These are phyloP conservation scores for Apaloderma vittatum DNA, from an alignment of 2,113 vertebrate genomes.

Conservation along the genomic window DNA sequence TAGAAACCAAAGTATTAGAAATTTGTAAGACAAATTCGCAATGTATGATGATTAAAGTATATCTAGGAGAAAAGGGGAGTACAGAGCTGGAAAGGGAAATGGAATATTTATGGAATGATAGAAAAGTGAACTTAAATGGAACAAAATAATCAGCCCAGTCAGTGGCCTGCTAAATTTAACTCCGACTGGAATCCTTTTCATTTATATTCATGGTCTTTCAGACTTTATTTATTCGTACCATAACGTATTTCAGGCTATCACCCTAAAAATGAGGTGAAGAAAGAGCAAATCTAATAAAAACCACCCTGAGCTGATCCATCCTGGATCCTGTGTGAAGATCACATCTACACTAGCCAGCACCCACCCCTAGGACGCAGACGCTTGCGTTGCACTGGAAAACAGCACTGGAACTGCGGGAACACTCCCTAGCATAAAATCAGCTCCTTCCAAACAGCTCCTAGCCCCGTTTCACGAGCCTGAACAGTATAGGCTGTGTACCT, in stretches of 20 bases:
- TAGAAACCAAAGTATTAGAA: slow-evolving; percentile 29
- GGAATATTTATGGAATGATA: slow-evolving; percentile 44
- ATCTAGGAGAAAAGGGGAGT: slow-evolving; percentile 9
- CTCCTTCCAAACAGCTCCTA: background rate
- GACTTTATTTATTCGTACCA: background rate
- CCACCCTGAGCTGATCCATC: background rate
- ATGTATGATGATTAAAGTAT: background rate
- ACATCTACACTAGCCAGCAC: fast-evolving
- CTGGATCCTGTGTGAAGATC: background rate
- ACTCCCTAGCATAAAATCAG: background rate
- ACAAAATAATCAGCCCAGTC: slow-evolving; percentile 36
- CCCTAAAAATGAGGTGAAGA: background rate
- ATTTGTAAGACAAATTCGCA: slow-evolving; percentile 23
- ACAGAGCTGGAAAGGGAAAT: slow-evolving; percentile 1
- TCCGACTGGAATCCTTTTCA: background rate
- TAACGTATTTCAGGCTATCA: background rate
- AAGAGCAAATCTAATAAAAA: background rate
- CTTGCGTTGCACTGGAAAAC: background rate
- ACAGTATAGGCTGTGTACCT: background rate
- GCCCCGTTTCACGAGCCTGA: background rate
- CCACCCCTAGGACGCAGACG: fast-evolving
- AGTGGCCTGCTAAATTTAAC: slow-evolving; percentile 56
- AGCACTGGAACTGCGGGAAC: background rate
- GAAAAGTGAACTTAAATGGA: slow-evolving; percentile 49
- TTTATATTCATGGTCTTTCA: slow-evolving; percentile 17